Percentiles rank a stretch among this genome's conserved stretches.
phyloP scores from a whole-genome alignment of 2,113 vertebrate genomes.

The Misgurnus mizolepis region DNA sequence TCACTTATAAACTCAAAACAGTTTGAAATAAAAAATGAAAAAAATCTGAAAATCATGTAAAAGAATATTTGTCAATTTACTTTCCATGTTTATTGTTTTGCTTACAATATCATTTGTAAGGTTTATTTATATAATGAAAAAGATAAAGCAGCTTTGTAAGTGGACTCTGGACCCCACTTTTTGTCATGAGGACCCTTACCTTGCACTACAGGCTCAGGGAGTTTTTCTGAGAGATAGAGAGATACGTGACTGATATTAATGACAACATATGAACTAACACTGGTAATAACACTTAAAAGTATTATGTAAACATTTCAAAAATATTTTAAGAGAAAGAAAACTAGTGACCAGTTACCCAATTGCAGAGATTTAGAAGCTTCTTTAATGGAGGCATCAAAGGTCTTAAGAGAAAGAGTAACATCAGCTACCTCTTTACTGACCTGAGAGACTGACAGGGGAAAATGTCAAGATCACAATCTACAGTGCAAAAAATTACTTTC shows the following conservation, averaged over 20 bases:
- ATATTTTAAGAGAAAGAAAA: neutral
- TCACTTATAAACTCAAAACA: no score
- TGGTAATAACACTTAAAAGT: no score
- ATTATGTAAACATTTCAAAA: no score
- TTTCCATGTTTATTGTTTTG: no score
- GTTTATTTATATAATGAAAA: no score
- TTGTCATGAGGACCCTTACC: slow-evolving; percentile 28
- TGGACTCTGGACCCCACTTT: neutral
- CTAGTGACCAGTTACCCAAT: neutral
- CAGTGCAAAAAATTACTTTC: neutral
- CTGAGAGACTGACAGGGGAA: slow-evolving; percentile 48
- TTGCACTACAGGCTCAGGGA: neutral
- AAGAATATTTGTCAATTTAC: no score
- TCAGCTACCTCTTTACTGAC: slow-evolving; percentile 50
- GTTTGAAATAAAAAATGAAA: neutral
- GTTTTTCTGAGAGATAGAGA: neutral
- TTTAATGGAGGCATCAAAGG: neutral
- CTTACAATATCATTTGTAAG: no score
- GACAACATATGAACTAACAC: neutral
- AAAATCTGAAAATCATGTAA: no score
- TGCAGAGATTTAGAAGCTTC: neutral
- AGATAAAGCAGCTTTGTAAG: no score
- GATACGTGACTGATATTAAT: neutral
- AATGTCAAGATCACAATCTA: neutral
- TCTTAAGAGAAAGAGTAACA: slow-evolving; percentile 23